Evolutionary conservation across 2,888 invertebrate species (phyloP).

Genomic region (Drosophila acutilabella): DNA sequence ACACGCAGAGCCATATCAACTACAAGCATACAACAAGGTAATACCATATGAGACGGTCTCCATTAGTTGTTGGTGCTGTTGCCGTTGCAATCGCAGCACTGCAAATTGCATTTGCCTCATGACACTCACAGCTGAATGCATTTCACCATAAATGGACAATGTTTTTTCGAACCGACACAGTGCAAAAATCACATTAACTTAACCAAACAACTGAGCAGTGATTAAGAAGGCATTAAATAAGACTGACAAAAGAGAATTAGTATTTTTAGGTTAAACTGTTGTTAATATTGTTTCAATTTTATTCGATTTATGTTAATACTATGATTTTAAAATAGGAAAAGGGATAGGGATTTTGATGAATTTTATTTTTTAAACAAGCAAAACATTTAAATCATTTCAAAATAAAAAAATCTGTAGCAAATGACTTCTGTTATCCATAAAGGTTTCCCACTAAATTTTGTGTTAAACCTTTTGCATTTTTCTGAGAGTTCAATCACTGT

Average conservation of each 20-base stretch:
- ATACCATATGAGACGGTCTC: constrained; percentile 46
- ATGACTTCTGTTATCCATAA: too few relatives aligned
- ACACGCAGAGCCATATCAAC: constrained; percentile 42
- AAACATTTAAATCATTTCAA: too few relatives aligned
- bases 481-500: constrained; percentile 18
- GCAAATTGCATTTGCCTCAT: constrained; percentile 77
- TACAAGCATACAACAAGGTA: constrained; percentile 58
- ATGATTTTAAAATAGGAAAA: too few relatives aligned
- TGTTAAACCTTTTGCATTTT: not conserved
- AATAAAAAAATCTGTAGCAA: too few relatives aligned
- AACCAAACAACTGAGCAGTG: constrained; percentile 26
- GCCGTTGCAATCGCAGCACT: constrained; percentile 50
- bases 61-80: constrained; percentile 32
- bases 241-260: constrained; percentile 40
- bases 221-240: constrained; percentile 26
- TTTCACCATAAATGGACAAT: constrained; percentile 61
- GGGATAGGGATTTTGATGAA: too few relatives aligned
- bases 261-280: constrained; percentile 31
- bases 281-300: constrained; percentile 23
- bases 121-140: constrained; percentile 78
- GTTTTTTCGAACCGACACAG: constrained; percentile 51
- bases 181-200: constrained; percentile 70
- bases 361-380: too few relatives aligned
- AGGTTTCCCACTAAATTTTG: not conserved
- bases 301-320: too few relatives aligned